Evolutionary conservation across 2,797 vertebrate species (phyloP), one percentile per base, ranked within the genome.

Genomic region (Acrocephalus scirpaceus): DNA sequence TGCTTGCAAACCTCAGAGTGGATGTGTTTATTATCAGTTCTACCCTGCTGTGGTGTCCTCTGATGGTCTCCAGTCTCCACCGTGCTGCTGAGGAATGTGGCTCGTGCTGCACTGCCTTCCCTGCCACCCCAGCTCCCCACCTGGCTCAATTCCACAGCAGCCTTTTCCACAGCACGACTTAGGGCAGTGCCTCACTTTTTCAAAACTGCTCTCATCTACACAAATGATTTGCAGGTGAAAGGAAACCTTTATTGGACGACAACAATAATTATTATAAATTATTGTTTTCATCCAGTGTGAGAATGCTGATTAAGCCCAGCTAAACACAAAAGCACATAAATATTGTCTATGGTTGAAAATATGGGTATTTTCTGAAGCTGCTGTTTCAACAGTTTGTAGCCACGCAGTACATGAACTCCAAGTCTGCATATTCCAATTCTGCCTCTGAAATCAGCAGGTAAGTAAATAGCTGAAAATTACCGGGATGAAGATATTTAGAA

Each of bases 211-310:
- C 36, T 53, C 7, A 3, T 47, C 45, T 60, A 70, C 32, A 75
- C 5, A 78, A 77, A 54, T 18, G 0, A 72, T 69, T 19, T 61
- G 15, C n/a, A 78, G n/a, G 10, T 11, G 23, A 61, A 88, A 67
- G 19, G 65, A 78, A 81, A 76, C 40, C n/a, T 76, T 76, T 57
- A 78, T 81, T 5, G 13, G 20, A 65, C 0, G 2, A 53, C 47
- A 83, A 73, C 38, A 78, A 27, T 47, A 89, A 84, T 92, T 88
- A 74, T n/a, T 65, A 54, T 27, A 69, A 92, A 86, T 93, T 42
- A 74, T 19, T 81, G 18, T 3, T 58, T 81, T 56, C 47, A 83
- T 36, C 13, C 50, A 44, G 36, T 4, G 12, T 16, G 16, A 78
- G 72, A 92, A 40, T 1, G 15, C 53, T 61, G 73, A 88, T 90